Evolutionary conservation across 2,888 invertebrate genomes (phyloP), one percentile per base, ranked within the genome.

Genomic region (Formica aserva): DNA sequence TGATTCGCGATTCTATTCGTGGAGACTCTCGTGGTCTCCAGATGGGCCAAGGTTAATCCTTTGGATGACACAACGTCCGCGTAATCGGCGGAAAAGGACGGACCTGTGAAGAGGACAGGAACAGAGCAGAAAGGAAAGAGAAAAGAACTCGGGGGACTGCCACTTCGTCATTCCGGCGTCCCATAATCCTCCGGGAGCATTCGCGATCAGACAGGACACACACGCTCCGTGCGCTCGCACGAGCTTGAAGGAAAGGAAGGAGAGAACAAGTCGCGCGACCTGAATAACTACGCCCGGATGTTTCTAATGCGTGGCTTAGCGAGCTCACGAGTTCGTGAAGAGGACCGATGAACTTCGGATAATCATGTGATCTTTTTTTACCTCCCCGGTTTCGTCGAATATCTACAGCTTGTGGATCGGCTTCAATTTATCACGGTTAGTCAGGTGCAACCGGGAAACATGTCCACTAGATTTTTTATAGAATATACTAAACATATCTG

Each of bases 1-100:
- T 82, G 85, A 85, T 76, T 86, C 82, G 85, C 86, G 80, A 66
- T 82, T 76, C 84, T n/a, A 86, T 77, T 84, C 84, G 87, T 81
- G 82, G 85, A 85, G 85, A 89, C 87, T 90, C 88, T 90, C 87
- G 83, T 52, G 52, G 45, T 76, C 57, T 74, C 82, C 69, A 57
- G 78, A 82, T 75, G 76, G 78, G 67, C 85, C 87, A 74, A 81
- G 89, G 90, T 92, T 93, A 92, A 93, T 93, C 93, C 91, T 82
- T 69, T 85, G 87, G 88, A 90, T 92, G 93, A 92, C 93, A 92
- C 92, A 93, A 92, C 91, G 92, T 92, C 93, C 92, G 93, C 92
- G 90, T 92, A 93, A 93, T 92, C 91, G 91, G 88, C 88, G 81
- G 82, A 8, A 85, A 85, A 85, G 83, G 85, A 87, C 83, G 76